A percentile compares a stretch with the other conserved stretches of the same genome.
phyloP scores from a whole-genome alignment of 2,797 vertebrate species.

The Kryptolebias ocellatus region DNA sequence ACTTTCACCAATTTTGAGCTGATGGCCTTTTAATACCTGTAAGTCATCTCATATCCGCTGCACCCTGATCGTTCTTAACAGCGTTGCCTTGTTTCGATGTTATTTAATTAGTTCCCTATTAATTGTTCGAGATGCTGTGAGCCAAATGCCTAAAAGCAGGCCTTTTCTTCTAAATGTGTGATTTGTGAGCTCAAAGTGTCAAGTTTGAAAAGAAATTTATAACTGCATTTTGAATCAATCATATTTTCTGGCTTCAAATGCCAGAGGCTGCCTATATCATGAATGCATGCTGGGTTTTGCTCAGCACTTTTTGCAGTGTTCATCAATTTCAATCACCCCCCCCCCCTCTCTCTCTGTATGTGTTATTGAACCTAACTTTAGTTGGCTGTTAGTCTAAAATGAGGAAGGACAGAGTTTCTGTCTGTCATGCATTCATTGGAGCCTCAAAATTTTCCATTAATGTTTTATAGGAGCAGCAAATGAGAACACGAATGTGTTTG shows the following conservation, averaged over 20 bases:
- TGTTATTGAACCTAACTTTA: not conserved
- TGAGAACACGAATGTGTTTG: too few relatives aligned
- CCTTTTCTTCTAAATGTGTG: not conserved
- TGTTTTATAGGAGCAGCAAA: too few relatives aligned
- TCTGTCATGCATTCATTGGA: not conserved
- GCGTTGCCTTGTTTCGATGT: conserved; percentile 45
- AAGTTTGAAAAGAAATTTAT: too few relatives aligned
- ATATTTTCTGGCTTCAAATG: too few relatives aligned
- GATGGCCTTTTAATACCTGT: not conserved
- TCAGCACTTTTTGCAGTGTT: too few relatives aligned
- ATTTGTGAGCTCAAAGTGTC: not conserved
- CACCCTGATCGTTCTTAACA: conserved; percentile 29
- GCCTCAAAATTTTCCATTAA: too few relatives aligned
- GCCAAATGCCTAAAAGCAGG: conserved; percentile 15
- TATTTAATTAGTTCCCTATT: conserved; percentile 51
- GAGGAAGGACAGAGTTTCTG: conserved; percentile 5
- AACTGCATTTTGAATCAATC: too few relatives aligned
- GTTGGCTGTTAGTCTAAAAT: not conserved
- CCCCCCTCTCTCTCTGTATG: not conserved
- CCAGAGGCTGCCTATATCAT: too few relatives aligned
- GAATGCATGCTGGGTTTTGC: too few relatives aligned
- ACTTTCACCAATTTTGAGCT: conserved; percentile 6
- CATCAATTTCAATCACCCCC: not conserved
- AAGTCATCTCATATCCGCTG: conserved; percentile 14
- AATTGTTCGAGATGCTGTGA: conserved; percentile 12